Percentiles rank a stretch among this genome's conserved stretches.
Evolutionary conservation across 2,888 invertebrate species (phyloP).

Genomic region (Sarcophaga carnaria): DNA sequence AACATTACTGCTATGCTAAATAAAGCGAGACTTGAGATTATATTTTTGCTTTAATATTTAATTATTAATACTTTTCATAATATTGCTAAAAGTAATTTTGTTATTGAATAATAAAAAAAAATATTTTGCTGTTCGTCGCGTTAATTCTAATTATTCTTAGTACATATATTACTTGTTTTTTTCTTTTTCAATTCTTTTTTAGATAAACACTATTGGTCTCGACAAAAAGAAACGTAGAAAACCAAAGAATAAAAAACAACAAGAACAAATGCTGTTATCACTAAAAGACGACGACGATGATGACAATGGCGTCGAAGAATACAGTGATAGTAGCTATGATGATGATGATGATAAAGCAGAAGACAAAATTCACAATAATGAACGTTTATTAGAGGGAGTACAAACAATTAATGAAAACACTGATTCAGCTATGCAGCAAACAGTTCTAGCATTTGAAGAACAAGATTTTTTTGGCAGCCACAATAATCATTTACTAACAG

Average conservation of each 20-base stretch:
- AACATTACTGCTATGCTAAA: no score
- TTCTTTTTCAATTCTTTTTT: not conserved
- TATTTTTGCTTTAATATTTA: no score
- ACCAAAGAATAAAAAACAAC: slow-evolving; percentile 72
- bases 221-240: slow-evolving; percentile 72
- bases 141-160: not conserved
- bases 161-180: not conserved
- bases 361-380: not conserved
- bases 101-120: no score
- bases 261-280: slow-evolving; percentile 75
- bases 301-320: slow-evolving; percentile 49
- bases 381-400: not conserved
- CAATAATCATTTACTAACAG: slow-evolving; percentile 28
- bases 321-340: slow-evolving; percentile 34
- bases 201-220: slow-evolving; percentile 78
- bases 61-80: no score
- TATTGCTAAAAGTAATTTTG: no score
- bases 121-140: slow-evolving; percentile 3
- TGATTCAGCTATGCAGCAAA: slow-evolving; percentile 63
- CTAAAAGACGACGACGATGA: slow-evolving; percentile 73
- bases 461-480: slow-evolving; percentile 69
- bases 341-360: slow-evolving; percentile 40
- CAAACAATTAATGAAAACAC: slow-evolving; percentile 25
- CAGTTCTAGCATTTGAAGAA: slow-evolving; percentile 60
- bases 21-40: no score